Base-by-base conservation (phyloP, 2,113 vertebrate genomes). In the Hyla sarda region DNA sequence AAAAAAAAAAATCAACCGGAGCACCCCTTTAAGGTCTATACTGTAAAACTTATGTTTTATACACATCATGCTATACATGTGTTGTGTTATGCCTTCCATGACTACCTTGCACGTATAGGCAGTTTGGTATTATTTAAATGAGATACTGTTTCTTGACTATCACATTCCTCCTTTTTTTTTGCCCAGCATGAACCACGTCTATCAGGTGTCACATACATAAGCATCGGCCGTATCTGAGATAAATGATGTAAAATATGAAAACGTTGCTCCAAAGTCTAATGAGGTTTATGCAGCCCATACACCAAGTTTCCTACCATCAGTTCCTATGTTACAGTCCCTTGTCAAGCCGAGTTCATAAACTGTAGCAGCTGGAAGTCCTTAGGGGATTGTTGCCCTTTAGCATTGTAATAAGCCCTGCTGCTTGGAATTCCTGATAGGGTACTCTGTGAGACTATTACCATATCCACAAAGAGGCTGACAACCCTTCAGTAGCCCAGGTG, bases 281-380 rank as follows among this genome's bases (percentile, higher is more conserved):
- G 23, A 82, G 48, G 25, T 48, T 69, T 82, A 19, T 34, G 16
- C 23, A 11, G n/a, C 50, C 62, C 17, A 30, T 50, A 45, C 45
- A 50, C 45, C 28, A 82, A 81, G 78, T 81, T 81, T 56, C 23
- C 58, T 65, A 83, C 47, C 48, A 69, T 83, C 48, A 87, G 73
- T 28, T 72, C 83, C 74, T 90, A 34, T 88, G 90, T 88, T 87
- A 65, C 78, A 91, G 79, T 88, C 79, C 88, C 90, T 90, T 92
- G 91, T 93, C 92, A 91, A 93, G 89, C 92, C 89, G 88, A 89
- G 91, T 94, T 95, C 95, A 95, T 95, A 95, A 95, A 95, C 34
- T 90, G 93, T 93, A 95, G 93, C 95, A 96, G 94, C 95, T 96
- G 95, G 94, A 94, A 91, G 90, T 92, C 93, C 92, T 96, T 90